A percentile compares a stretch with the other conserved stretches of the same genome.
Evolutionary conservation across 2,888 invertebrate species (phyloP).

Genomic region (Laothoe populi): DNA sequence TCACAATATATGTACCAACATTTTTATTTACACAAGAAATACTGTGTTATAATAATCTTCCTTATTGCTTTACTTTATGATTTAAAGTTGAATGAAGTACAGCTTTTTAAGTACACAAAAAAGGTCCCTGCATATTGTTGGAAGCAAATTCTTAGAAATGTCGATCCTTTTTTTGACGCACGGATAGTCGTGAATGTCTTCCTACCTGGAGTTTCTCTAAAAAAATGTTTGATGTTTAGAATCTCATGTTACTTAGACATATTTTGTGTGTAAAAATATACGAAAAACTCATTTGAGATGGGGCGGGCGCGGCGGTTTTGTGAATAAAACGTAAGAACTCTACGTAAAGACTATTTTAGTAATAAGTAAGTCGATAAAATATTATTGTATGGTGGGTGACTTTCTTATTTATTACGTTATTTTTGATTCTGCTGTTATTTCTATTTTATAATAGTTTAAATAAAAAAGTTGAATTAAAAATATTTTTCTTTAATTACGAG

Average conservation of each 20-base stretch:
- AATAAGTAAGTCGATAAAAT: too few relatives aligned
- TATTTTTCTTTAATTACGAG: too few relatives aligned
- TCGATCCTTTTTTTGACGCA: conserved; percentile 55
- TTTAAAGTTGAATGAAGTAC: conserved; percentile 31
- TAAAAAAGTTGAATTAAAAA: too few relatives aligned
- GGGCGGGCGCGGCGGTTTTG: too few relatives aligned
- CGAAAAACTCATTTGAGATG: neutral
- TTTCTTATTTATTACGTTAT: too few relatives aligned
- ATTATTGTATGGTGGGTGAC: too few relatives aligned
- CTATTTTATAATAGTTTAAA: too few relatives aligned
- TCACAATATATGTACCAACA: neutral
- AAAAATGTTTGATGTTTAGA: conserved; percentile 35
- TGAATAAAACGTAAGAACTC: neutral
- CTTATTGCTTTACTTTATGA: conserved; percentile 23
- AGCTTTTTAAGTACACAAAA: conserved; percentile 31
- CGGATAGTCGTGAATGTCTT: conserved; percentile 54
- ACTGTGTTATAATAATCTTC: neutral
- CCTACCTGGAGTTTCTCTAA: conserved; percentile 57
- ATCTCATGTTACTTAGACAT: conserved; percentile 18
- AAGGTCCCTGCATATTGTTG: conserved; percentile 33
- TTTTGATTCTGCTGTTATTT: too few relatives aligned
- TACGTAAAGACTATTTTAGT: too few relatives aligned
- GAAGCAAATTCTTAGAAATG: conserved; percentile 64
- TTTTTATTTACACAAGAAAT: conserved; percentile 6
- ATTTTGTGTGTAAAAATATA: conserved; percentile 4